Evolutionary conservation across 2,888 invertebrate genomes (phyloP), one percentile per base, ranked within the genome.

Genomic region (Hirtodrosophila histrioides): DNA sequence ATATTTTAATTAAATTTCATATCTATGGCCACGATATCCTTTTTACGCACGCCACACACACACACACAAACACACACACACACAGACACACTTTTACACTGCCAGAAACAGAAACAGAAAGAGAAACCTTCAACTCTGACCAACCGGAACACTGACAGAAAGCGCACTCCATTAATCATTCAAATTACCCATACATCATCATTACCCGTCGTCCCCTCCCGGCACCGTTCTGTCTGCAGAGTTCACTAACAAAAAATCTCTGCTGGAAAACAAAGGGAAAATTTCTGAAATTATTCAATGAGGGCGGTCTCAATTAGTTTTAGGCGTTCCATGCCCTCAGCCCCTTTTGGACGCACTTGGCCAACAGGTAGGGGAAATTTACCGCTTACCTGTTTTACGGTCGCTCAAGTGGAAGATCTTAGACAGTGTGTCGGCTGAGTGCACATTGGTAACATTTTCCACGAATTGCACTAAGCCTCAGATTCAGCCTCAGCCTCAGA

Each of bases 231-330:
- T 63, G 82, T 82, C 82, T 82, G 53, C 45, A 12, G 23, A 55
- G 53, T 49, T 53, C 31, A 60, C 60, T n/a, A 62, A 45, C 39
- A 45, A 72, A 74, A 74, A 85, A 71, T 77, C 71, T 64, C 40
- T 41, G 62, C 57, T 17, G 23, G 53, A 66, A 73, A 57, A 76
- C 69, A 69, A 69, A 62, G 46, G 55, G 69, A 56, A 69, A 67
- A 67, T 68, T 62, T 69, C 54, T n/a, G 50, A 82, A 82, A 86
- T 87, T 82, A 84, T 86, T 83, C 88, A 85, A 79, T 86, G 82
- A 88, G 87, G 88, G 86, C 87, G 86, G 86, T 88, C 88, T 88
- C 86, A 87, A 88, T 86, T 86, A 88, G 88, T 85, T 86, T 86
- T 85, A 75, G 88, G 69, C 75, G 57, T 74, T 76, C 57, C 69